Evolutionary conservation across 2,888 invertebrate species (phyloP), one percentile per base, ranked within the genome.

Genomic region (Nasonia oneida): DNA sequence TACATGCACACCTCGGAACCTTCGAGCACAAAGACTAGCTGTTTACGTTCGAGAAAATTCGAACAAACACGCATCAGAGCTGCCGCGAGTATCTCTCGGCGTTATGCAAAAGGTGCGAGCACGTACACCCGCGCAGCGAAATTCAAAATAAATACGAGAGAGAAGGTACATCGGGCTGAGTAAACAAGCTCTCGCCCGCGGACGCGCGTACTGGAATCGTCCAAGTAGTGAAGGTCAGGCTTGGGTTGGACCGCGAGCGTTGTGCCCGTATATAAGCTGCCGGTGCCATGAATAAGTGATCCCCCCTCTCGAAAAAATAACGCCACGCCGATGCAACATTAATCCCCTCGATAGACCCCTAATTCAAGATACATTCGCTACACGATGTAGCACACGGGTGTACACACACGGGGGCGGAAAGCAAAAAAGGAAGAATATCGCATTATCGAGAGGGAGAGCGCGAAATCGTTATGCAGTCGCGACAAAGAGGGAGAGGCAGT

Each of bases 211-310:
- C 61, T 61, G 61, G 3, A 50, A 0, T 15, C 37, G 78, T 15
- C 23, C 73, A 74, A 84, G 84, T 84, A 84, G 84, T 84, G 64
- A 84, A 39, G 67, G 37, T 74, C 84, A 39, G 50, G 74, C 84
- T 79, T 23, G 23, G 39, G 79, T 84, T 74, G 39, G 84, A 79
- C 84, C 64, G 47, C n/a, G 18, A 37, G 39, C 70, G 14, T 29
- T 33, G 33, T 70, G 33, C 70, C n/a, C 47, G 67, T 15, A 39
- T 42, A 42, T 42, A 42, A 2, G 10, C 47, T 8, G 8, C 12
- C 2, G 15, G 53, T 18, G 10, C 18, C 15, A 18, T 53, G 53
- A 53, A 53, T 53, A 53, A 53, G 15, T 18, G 5, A 53, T 53
- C 1, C 18, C 6, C 8, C 12, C 18, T 18, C 18, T 4, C 15